Evolutionary conservation across 2,888 invertebrate species (phyloP).

Genomic region (Parnassius mnemosyne): DNA sequence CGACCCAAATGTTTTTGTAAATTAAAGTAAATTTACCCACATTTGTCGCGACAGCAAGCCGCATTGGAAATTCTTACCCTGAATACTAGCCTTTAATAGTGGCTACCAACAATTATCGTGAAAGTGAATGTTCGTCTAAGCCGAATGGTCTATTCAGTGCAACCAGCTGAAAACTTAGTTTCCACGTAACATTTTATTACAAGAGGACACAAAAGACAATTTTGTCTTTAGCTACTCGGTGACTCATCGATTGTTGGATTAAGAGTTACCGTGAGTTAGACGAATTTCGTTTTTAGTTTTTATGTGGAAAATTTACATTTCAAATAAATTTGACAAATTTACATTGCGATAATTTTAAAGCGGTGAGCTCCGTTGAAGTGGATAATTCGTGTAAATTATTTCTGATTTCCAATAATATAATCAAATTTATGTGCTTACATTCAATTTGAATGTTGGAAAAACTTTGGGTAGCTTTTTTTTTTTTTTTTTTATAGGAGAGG

Average conservation of each 20-base stretch:
- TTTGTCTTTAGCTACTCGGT: conserved; percentile 1
- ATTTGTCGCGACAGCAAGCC: conserved; percentile 10
- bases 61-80: conserved; percentile 17
- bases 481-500: too few species aligned
- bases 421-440: conserved; percentile 20
- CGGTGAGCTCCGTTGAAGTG: conserved; percentile 10
- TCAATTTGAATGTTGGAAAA: conserved; percentile 1
- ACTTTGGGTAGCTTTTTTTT: too few species aligned
- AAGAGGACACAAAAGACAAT: conserved; percentile 5
- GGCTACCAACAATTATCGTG: conserved; percentile 15
- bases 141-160: conserved; percentile 7
- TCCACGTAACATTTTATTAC: conserved; percentile 17
- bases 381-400: conserved; percentile 24
- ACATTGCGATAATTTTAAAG: conserved; percentile 26
- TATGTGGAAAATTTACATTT: conserved; percentile 26
- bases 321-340: conserved; percentile 26
- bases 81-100: conserved; percentile 20
- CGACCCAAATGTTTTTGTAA: conserved; percentile 10
- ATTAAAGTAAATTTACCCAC: conserved; percentile 9
- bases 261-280: conserved; percentile 3
- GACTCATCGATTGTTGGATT: conserved; percentile 1
- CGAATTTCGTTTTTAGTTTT: conserved; percentile 9
- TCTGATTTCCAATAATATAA: conserved; percentile 23
- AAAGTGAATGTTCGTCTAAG: conserved; percentile 15
- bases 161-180: conserved; percentile 15